A percentile compares a stretch with the other conserved stretches of the same genome.
Evolutionary conservation across 2,113 vertebrate species (phyloP).

Genomic region (Thamnophis sirtalis): DNA sequence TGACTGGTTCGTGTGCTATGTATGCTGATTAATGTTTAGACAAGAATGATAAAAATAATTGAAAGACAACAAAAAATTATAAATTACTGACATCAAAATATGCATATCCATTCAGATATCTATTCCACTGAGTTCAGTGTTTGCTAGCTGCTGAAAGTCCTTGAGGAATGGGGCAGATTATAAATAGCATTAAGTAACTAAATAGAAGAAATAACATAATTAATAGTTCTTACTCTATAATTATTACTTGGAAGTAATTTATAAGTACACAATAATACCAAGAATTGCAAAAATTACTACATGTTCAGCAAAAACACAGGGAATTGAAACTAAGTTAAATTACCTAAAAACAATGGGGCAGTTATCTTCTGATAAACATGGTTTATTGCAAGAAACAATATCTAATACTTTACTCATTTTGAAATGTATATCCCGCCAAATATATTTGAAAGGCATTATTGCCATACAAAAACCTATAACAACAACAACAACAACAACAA

Average conservation of each 20-base stretch:
- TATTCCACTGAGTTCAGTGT: neutral
- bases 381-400: neutral
- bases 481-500: no score
- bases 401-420: neutral
- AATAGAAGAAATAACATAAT: neutral
- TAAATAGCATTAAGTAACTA: neutral
- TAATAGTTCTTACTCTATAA: neutral
- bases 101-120: neutral
- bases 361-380: neutral
- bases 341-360: neutral
- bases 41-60: neutral
- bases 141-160: neutral
- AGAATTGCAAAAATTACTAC: neutral
- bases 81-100: neutral
- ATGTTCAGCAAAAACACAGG: neutral
- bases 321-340: neutral
- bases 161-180: neutral
- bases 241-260: neutral
- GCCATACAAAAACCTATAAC: no score
- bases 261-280: neutral
- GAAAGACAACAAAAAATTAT: neutral
- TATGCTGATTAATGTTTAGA: neutral
- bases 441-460: neutral
- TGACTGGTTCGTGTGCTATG: neutral
- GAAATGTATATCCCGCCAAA: neutral